Base-by-base conservation (phyloP, 2,888 invertebrate genomes). In the Drosophila suboccidentalis region DNA sequence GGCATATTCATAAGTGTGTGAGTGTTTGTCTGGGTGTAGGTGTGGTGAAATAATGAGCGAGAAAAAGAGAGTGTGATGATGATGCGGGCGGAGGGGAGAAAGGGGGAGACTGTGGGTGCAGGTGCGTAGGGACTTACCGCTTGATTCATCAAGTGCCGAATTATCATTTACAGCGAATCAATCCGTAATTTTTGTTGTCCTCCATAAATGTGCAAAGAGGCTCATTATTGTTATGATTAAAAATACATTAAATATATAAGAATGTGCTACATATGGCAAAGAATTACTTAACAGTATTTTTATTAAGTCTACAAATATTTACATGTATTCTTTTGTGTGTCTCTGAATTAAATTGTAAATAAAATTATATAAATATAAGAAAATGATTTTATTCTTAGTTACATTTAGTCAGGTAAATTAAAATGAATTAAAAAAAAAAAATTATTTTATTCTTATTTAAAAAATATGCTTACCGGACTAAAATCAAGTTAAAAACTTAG, bases 1-100 rank as follows among this genome's bases (percentile, higher is more conserved):
- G 55, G 51, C 71, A 60, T 36, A 36, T 36, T 69, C 50, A 61
- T 47, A 47, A 69, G 50, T 26, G 5, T 36, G 58, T 62, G 26
- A 29, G 62, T 64, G 34, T 58, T 32, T 9, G 50, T 43, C 34
- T 17, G 32, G 11, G 44, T 64, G 78, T 72, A 44, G 78, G 77
- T 66, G 75, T 63, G 66, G 77, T 66, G 47, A 51, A 71, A 63
- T 69, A 47, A 58, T 49, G 53, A 50, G 38, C 39, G 36, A 54
- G 39, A 13, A 43, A 41, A 38, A n/a, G 32, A 32, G 49, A 9
- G n/a, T 34, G 34, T 22, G n/a, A 15, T n/a, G 43, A 11, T 11
- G 39, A 13, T n/a, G 26, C 22, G 29, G 29, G 11, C 9, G 11
- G 10, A 10, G 6, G 34, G 15, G 3, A 29, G 9, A n/a, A 6